Percentiles rank a stretch among this genome's conserved stretches.
phyloP scores from a whole-genome alignment of 1,140 invertebrate species.

The Branchinecta lynchi region DNA sequence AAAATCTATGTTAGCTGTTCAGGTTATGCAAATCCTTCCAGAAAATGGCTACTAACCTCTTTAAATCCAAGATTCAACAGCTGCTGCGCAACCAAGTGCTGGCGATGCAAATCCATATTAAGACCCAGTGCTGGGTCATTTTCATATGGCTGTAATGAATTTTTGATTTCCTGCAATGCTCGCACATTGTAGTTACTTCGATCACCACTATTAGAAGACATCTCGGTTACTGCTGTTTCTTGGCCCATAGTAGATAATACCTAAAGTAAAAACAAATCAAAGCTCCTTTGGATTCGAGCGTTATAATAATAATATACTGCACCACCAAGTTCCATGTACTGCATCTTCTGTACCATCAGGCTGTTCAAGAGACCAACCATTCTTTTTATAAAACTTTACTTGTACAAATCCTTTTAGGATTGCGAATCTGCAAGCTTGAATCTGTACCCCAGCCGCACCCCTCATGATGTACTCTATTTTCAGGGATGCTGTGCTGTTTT shows the following conservation, averaged over 20 bases:
- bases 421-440: too few species aligned
- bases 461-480: too few species aligned
- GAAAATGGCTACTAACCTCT: not conserved
- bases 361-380: too few species aligned
- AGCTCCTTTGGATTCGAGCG: not conserved
- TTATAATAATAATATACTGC: too few species aligned
- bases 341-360: too few species aligned
- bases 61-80: not conserved
- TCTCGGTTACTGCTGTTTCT: not conserved
- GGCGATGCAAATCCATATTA: not conserved
- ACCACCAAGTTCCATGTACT: too few species aligned
- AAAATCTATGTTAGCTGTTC: too few species aligned
- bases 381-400: too few species aligned
- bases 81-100: not conserved
- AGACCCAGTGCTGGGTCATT: not conserved
- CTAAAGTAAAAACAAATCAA: not conserved
- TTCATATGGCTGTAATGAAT: not conserved
- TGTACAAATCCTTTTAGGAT: too few species aligned
- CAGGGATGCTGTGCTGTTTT: too few species aligned
- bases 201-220: slow-evolving; percentile 10
- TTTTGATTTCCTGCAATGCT: not conserved
- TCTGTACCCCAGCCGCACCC: too few species aligned
- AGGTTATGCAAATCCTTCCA: too few species aligned
- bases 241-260: not conserved
- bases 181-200: not conserved